A percentile compares a stretch with the other conserved stretches of the same genome.
phyloP scores from a whole-genome alignment of 2,797 vertebrate genomes.

The Rallus crepitans region DNA sequence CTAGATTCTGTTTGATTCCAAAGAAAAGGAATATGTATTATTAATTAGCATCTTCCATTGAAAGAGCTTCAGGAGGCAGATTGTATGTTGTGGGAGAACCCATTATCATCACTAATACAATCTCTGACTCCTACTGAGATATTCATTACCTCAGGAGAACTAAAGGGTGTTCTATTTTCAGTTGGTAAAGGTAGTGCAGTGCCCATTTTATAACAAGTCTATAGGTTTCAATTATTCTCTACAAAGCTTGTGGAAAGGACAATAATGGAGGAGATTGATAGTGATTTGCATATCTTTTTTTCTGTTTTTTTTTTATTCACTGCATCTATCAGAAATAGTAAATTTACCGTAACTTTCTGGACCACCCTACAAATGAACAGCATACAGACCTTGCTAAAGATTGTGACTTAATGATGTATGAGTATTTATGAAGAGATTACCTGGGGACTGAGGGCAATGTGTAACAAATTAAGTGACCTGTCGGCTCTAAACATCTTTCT shows the following conservation, averaged over 20 bases:
- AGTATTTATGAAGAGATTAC: background rate
- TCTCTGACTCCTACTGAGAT: background rate
- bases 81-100: background rate
- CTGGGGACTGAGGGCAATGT: accelerated
- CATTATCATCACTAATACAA: background rate
- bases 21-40: background rate
- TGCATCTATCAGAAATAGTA: background rate
- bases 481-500: background rate
- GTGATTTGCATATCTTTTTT: background rate
- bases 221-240: background rate
- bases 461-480: background rate
- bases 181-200: background rate
- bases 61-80: background rate
- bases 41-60: background rate
- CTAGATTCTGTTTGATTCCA: background rate
- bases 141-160: background rate
- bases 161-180: background rate
- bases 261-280: background rate
- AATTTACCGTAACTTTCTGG: background rate
- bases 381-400: background rate
- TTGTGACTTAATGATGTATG: background rate
- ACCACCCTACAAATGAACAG: background rate
- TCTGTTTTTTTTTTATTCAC: background rate
- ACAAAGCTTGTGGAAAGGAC: background rate
- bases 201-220: background rate